Evolutionary conservation across 2,113 vertebrate species (phyloP), one percentile per base, ranked within the genome.

Genomic region (Centropus unirufus): DNA sequence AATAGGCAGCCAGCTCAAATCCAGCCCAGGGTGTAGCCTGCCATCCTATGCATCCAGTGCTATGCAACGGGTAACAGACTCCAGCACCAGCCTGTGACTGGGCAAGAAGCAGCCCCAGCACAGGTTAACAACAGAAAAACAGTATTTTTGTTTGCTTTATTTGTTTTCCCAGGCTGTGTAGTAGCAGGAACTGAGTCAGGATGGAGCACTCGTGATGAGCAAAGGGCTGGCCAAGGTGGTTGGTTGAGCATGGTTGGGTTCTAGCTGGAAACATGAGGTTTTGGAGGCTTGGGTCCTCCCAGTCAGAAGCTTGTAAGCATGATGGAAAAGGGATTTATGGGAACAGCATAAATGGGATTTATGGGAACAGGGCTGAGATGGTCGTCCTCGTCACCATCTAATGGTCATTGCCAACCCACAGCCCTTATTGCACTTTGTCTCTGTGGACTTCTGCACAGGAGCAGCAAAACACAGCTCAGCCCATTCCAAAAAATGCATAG

Each of bases 121-220:
- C 21, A 36, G 36, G 0, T 32, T 15, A 77, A 6, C 0, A 4
- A 29, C 24, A 9, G 11, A 47, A 49, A 11, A 89, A 61, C 16
- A 32, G 7, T 12, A 14, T 36, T 87, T 77, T 42, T 5, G 4
- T 76, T 52, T 52, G 20, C 17, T 7, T 58, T 9, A 42, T 47
- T 51, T 52, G 8, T 22, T 51, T 34, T 34, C 9, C 34, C 22
- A 47, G 26, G 22, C 39, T 52, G 29, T 8, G 19, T 20, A 15
- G 0, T 7, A 0, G 11, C 39, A 61, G 26, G 1, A 2, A 51
- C 13, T 0, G 0, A 63, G 57, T 23, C 58, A 76, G 58, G 49
- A 27, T 42, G 26, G 14, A 42, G 62, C 8, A 11, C 27, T 7
- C 18, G 12, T 0, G 2, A 17, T 22, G 21, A 34, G 8, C 8